Evolutionary conservation across 2,113 vertebrate species (phyloP), one percentile per base, ranked within the genome.

Genomic region (Nerophis lumbriciformis): DNA sequence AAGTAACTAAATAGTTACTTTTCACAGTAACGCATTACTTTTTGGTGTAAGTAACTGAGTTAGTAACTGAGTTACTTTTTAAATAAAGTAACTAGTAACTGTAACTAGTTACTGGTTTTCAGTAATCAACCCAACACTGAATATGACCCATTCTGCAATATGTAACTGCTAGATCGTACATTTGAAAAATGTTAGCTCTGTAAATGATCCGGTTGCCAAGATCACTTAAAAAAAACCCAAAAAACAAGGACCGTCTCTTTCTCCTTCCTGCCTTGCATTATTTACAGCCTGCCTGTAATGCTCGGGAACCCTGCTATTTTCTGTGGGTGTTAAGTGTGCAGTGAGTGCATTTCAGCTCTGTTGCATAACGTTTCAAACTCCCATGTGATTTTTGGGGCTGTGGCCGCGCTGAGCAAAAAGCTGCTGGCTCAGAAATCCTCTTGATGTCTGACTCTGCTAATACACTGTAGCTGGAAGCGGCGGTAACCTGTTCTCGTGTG

Each of bases 291-390:
- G 76, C 77, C 75, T 55, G 76, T 47, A 6, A 54, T 76, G 66
- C 74, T 57, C n/a, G 47, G 59, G 63, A 77, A 73, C 69, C 72
- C 70, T 79, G 79, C 73, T 83, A 72, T 82, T 79, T 80, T 79
- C 72, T 15, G 78, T 79, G 70, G 71, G 70, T 78, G 77, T 85
- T 71, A 75, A 78, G 80, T 65, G 63, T 76, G 67, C 69, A 60
- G 36, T 6, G 75, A 65, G 61, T 14, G 55, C 59, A 45, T 67
- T 59, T 77, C 66, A 1, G 51, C 61, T 67, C 59, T 38, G 65
- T 85, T 86, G 72, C 63, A 54, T 81, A 81, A 83, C 66, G 57
- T 67, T 71, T 54, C 38, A 59, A 19, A 64, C 48, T 71, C 75
- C 68, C 16, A 45, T 66, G 74, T 75, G 72, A 63, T 62, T 69